Conservation (phyloP, 2,113 vertebrate species). For the Macquaria ambigua region DNA sequence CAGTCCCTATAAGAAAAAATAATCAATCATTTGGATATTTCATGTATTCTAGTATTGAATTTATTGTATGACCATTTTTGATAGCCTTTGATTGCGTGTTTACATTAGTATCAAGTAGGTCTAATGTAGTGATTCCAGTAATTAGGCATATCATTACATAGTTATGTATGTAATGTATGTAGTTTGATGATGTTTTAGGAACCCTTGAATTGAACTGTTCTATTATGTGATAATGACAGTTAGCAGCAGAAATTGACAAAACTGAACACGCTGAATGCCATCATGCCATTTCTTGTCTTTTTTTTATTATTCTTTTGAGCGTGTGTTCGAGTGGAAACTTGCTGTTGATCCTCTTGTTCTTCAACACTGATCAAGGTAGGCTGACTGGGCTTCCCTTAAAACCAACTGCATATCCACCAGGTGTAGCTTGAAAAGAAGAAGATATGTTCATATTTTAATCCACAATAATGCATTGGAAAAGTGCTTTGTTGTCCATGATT, state of each 20-base stretch:
- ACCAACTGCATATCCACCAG: slow-evolving; percentile 82
- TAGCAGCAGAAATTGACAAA: background rate
- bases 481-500: background rate
- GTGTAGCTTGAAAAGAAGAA: slow-evolving; percentile 81
- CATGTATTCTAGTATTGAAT: background rate
- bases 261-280: background rate
- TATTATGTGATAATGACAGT: background rate
- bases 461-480: background rate
- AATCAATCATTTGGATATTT: background rate
- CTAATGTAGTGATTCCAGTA: background rate
- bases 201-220: background rate
- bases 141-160: background rate
- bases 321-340: slow-evolving; percentile 17
- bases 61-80: background rate
- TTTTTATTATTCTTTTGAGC: background rate
- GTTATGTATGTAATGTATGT: background rate
- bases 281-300: background rate
- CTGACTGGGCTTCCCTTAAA: slow-evolving; percentile 64
- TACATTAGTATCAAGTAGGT: background rate
- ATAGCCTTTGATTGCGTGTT: background rate
- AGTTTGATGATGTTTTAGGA: background rate
- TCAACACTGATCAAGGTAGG: slow-evolving; percentile 4
- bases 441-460: slow-evolving; percentile 23
- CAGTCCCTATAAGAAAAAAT: background rate
- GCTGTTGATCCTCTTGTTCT: slow-evolving; percentile 28